Base-by-base conservation (phyloP, 2,113 vertebrate genomes). In the Mirounga angustirostris region DNA sequence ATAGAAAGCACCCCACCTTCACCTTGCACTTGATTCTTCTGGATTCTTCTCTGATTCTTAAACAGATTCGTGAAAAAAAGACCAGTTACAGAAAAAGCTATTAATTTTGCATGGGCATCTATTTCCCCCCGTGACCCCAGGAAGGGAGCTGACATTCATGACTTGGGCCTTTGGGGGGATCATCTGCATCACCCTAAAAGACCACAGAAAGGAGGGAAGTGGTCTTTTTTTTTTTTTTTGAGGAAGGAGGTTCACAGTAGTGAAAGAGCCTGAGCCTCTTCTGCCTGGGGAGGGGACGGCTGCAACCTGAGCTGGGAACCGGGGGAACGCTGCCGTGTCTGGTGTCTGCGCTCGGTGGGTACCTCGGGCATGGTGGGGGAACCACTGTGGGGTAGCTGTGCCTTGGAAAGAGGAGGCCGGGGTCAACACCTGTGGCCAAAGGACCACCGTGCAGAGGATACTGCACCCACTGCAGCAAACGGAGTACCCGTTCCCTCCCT, bases 21-120 rank as follows among this genome's bases (percentile, higher is more conserved):
- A 61, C 26, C 26, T 14, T 88, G 22, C 24, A 52, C 52, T 89
- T 86, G 19, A 43, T 46, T 95, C 71, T 96, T 83, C 56, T n/a
- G 59, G 74, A 87, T 21, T 87, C 40, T 73, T 80, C 88, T 84
- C 86, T 96, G 84, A 95, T 58, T 95, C 97, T 95, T 78, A 36
- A 95, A 84, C 40, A 93, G 73, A 87, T 74, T 85, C 83, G 50
- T 46, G 91, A 28, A 59, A 97, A 59, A 95, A 97, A 52, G 78
- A 61, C 24, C 76, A 76, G 36, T 90, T 96, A 83, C 95, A 92
- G 84, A 80, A 63, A 92, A 98, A 96, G 52, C 78, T 22, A 63
- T 26, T 63, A 16, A 84, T 65, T 90, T 95, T 92, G 63, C 83
- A 65, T 28, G 63, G 36, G 80, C 71, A 80, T 90, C 74, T 71